These are phyloP conservation scores for Aelia acuminata DNA, from an alignment of 2,888 invertebrate species.

Conservation along the genomic window DNA sequence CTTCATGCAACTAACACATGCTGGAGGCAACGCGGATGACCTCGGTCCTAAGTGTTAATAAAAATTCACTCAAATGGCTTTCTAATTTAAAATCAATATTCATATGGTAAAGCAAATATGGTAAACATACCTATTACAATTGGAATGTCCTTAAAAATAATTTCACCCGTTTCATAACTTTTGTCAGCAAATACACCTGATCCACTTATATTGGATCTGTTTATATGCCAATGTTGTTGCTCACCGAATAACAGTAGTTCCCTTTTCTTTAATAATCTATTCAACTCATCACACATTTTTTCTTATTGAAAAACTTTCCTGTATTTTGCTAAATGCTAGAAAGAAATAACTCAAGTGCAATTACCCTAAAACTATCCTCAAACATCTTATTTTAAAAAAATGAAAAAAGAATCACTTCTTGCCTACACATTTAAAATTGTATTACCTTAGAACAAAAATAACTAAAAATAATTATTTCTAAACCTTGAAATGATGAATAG, in stretches of 20 bases:
- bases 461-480: background rate
- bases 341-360: background rate
- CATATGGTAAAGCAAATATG: background rate
- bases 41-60: conserved; percentile 61
- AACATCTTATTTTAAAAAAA: background rate
- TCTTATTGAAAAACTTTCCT: background rate
- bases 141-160: conserved; percentile 80
- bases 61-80: background rate
- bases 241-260: background rate
- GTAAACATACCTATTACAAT: conserved; percentile 74
- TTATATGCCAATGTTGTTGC: conserved; percentile 48
- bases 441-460: background rate
- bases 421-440: background rate
- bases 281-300: conserved; percentile 52
- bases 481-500: background rate
- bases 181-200: conserved; percentile 80
- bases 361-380: conserved; percentile 6
- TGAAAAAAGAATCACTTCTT: conserved; percentile 46
- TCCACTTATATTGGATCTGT: conserved; percentile 54
- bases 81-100: background rate
- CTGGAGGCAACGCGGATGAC: conserved; percentile 75
- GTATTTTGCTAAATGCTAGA: conserved; percentile 32
- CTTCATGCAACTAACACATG: conserved; percentile 75
- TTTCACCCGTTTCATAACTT: conserved; percentile 78
- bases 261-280: conserved; percentile 42